phyloP scores from a whole-genome alignment of 2,888 invertebrate genomes.

The Cecidostiba fungosa region DNA sequence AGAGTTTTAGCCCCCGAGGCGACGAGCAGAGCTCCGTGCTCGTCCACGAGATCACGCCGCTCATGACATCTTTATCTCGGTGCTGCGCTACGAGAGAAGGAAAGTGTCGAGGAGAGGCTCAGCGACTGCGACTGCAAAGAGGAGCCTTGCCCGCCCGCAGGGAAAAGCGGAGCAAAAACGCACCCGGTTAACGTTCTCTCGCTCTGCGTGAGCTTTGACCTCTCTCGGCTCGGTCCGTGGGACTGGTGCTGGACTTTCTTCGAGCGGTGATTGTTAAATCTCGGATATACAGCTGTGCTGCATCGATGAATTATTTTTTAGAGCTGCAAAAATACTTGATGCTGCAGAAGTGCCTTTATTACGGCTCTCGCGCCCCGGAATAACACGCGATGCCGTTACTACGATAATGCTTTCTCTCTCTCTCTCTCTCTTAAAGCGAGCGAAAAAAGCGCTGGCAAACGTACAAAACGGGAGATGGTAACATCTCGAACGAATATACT shows the following conservation, averaged over 20 bases:
- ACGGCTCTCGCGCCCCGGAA: not conserved
- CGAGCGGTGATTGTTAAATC: slow-evolving; percentile 6
- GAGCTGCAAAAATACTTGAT: not conserved
- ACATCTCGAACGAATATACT: slow-evolving; percentile 38
- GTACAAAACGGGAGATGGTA: slow-evolving; percentile 14
- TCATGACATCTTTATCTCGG: slow-evolving; percentile 62
- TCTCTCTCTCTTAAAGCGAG: not conserved
- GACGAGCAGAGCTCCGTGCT: not conserved
- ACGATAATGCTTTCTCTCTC: not conserved
- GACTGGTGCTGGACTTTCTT: slow-evolving; percentile 1
- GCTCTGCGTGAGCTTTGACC: slow-evolving; percentile 23
- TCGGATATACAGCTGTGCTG: not conserved
- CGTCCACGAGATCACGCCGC: slow-evolving; percentile 9
- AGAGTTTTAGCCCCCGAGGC: slow-evolving; percentile 19
- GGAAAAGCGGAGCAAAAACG: slow-evolving; percentile 13
- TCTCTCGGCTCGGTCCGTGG: not conserved
- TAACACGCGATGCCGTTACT: slow-evolving; percentile 17
- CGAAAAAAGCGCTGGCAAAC: slow-evolving; percentile 15
- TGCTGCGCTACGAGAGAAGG: slow-evolving; percentile 38
- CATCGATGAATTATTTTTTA: not conserved
- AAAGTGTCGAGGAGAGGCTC: slow-evolving; percentile 48
- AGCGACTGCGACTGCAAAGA: not conserved
- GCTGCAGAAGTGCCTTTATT: not conserved
- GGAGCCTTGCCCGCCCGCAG: not conserved
- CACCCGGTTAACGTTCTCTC: slow-evolving; percentile 11